A percentile compares a stretch with the other conserved stretches of the same genome.
Conservation (phyloP, 2,888 invertebrate genomes). For the Dolichomitus sp. region DNA sequence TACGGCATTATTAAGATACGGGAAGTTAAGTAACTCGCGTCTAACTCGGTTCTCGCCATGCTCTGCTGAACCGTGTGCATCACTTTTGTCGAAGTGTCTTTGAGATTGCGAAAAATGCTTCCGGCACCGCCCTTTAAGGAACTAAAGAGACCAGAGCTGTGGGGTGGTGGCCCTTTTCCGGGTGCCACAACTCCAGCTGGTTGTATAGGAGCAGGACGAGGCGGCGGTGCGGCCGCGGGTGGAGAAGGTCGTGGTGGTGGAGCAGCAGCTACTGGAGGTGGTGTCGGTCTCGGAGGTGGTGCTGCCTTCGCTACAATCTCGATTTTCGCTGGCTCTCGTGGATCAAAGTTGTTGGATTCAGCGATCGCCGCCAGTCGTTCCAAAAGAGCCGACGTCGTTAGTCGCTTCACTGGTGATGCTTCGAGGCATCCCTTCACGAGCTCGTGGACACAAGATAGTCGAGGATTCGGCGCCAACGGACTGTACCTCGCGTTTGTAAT, state of each 20-base stretch:
- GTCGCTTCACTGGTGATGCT: slow-evolving; percentile 93
- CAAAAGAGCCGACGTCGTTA: slow-evolving; percentile 92
- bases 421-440: slow-evolving; percentile 92
- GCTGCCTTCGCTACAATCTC: slow-evolving; percentile 82
- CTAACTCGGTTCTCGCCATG: slow-evolving; percentile 95
- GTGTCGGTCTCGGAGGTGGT: slow-evolving; percentile 78
- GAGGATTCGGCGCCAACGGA: slow-evolving; percentile 93
- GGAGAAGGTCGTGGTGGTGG: slow-evolving; percentile 83
- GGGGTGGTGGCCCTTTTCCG: slow-evolving; percentile 68
- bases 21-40: slow-evolving; percentile 97
- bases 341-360: slow-evolving; percentile 93
- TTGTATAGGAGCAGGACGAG: slow-evolving; percentile 75
- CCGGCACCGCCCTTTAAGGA: slow-evolving; percentile 97
- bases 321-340: slow-evolving; percentile 92
- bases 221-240: slow-evolving; percentile 76
- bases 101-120: slow-evolving; percentile 96
- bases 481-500: slow-evolving; percentile 98
- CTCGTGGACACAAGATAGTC: slow-evolving; percentile 95
- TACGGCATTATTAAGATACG: slow-evolving; percentile 97
- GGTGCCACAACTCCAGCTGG: slow-evolving; percentile 72
- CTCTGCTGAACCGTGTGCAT: slow-evolving; percentile 98
- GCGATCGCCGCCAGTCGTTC: slow-evolving; percentile 96
- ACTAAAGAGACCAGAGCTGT: slow-evolving; percentile 90
- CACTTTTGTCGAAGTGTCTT: slow-evolving; percentile 98
- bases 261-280: slow-evolving; percentile 84